Conservation (phyloP, 1,140 invertebrate genomes). For the Papilio polytes region DNA sequence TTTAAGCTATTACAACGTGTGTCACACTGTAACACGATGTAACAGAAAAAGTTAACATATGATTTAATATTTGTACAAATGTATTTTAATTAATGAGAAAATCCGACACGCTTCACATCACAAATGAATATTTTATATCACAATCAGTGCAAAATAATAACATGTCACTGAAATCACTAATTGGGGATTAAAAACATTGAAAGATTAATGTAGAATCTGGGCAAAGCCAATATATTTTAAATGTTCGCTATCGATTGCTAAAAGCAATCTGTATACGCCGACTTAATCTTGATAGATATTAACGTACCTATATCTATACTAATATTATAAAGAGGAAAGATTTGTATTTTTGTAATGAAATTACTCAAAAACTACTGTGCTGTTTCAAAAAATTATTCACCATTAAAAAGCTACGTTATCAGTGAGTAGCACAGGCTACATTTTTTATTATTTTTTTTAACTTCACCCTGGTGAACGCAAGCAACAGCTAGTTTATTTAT, state of each 20-base stretch:
- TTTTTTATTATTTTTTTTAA: too few species aligned
- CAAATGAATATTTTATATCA: conserved; percentile 28
- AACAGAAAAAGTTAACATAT: not conserved
- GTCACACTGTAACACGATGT: not conserved
- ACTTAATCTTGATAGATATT: too few species aligned
- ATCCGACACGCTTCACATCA: not conserved
- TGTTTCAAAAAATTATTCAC: too few species aligned
- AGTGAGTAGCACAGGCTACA: too few species aligned
- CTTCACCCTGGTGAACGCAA: too few species aligned
- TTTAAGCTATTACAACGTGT: too few species aligned
- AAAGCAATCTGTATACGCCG: not conserved
- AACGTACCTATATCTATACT: too few species aligned
- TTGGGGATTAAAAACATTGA: conserved; percentile 16
- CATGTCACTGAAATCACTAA: conserved; percentile 14
- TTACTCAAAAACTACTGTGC: too few species aligned
- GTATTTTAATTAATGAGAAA: conserved; percentile 27
- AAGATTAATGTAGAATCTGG: conserved; percentile 11
- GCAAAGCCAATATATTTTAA: not conserved
- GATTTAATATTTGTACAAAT: not conserved
- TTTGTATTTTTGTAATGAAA: too few species aligned
- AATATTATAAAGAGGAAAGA: too few species aligned
- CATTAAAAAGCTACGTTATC: too few species aligned
- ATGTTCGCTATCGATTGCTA: not conserved
- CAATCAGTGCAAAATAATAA: conserved; percentile 14
- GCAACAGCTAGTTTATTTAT: too few species aligned